Evolutionary conservation across 2,113 vertebrate species (phyloP).

Genomic region (Microcebus griseorufus): DNA sequence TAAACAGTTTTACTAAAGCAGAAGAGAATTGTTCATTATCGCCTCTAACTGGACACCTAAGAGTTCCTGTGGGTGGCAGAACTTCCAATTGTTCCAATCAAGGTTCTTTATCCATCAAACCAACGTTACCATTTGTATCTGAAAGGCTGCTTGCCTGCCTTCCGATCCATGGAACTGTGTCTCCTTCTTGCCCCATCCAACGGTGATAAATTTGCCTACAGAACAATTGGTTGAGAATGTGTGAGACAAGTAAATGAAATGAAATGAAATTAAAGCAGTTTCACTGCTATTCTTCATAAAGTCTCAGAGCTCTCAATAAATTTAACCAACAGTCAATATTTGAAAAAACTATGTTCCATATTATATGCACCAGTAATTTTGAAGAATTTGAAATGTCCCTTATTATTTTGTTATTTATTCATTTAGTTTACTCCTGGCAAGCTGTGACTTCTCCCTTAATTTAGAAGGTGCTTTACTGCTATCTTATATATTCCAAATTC

Average conservation of each 20-base stretch:
- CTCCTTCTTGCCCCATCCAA: slow-evolving; percentile 99
- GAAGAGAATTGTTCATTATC: neutral
- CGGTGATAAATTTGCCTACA: slow-evolving; percentile 93
- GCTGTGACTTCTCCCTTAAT: neutral
- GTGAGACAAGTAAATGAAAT: slow-evolving; percentile 7
- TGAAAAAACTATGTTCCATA: neutral
- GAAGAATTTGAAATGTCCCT: neutral
- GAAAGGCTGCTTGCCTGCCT: slow-evolving; percentile 93
- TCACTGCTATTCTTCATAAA: neutral
- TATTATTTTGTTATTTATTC: too few species aligned
- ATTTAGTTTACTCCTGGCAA: too few species aligned
- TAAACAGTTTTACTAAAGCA: neutral
- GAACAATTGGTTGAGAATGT: slow-evolving; percentile 62
- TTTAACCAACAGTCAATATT: neutral
- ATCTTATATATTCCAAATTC: neutral
- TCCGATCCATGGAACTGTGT: slow-evolving; percentile 98
- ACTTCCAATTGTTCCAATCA: neutral
- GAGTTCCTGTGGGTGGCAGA: neutral
- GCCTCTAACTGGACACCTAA: neutral
- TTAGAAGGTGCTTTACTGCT: neutral
- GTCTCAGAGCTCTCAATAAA: neutral
- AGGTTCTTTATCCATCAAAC: neutral
- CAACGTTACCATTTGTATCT: slow-evolving; percentile 84
- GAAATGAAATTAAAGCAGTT: slow-evolving; percentile 31
- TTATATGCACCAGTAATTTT: neutral